Conservation (phyloP, 2,888 invertebrate species). For the Ashinkailepas kermadecensis region DNA sequence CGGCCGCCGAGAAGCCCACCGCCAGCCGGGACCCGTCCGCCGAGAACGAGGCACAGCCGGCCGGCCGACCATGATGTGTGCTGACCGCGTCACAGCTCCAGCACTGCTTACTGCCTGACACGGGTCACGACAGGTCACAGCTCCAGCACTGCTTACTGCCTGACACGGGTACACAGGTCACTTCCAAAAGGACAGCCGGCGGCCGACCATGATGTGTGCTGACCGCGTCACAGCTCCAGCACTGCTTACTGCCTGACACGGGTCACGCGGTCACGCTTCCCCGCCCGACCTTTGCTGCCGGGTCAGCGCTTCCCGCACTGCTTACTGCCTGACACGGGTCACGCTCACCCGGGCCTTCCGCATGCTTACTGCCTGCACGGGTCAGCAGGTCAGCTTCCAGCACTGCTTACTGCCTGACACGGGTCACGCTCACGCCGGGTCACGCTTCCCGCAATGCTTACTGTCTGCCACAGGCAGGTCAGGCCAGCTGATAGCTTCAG, state of each 20-base stretch:
- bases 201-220: constrained; percentile 55
- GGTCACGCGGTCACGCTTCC: constrained; percentile 51
- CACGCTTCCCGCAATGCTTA: constrained; percentile 54
- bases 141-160: constrained; percentile 49
- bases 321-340: too few relatives aligned
- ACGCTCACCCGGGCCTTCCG: too few relatives aligned
- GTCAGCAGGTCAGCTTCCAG: neutral
- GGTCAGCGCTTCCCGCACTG: too few relatives aligned
- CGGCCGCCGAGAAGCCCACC: constrained; percentile 56
- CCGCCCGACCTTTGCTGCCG: too few relatives aligned
- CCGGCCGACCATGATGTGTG: constrained; percentile 53
- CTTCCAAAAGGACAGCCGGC: too few relatives aligned
- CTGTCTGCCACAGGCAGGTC: neutral
- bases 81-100: constrained; percentile 61
- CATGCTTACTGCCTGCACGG: too few relatives aligned
- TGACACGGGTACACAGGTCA: too few relatives aligned
- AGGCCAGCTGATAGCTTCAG: neutral
- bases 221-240: constrained; percentile 59
- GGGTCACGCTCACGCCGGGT: too few relatives aligned
- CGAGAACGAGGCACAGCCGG: constrained; percentile 57
- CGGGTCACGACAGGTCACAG: constrained; percentile 44
- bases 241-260: constrained; percentile 31
- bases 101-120: constrained; percentile 36
- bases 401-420: too few relatives aligned
- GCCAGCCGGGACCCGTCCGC: constrained; percentile 68